Evolutionary conservation across 2,797 vertebrate species (phyloP), one percentile per base, ranked within the genome.

Genomic region (Cynopterus sphinx): DNA sequence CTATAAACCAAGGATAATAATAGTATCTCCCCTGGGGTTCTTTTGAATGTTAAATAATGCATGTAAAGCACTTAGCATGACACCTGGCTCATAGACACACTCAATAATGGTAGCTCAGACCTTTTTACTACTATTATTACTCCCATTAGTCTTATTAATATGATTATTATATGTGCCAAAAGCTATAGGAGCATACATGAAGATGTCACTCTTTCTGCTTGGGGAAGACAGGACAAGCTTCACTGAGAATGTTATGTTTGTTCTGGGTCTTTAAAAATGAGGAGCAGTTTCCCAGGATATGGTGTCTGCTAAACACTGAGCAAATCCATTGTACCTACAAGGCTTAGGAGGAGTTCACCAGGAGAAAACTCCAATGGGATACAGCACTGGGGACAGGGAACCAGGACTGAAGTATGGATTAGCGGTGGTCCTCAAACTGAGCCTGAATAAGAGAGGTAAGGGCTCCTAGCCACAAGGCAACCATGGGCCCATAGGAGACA

Each of bases 41-140:
- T 95, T 87, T 91, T 74, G 89, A 93, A 71, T 59, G 36, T 91
- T 97, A 89, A 96, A 92, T 97, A 96, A 96, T 95, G 91, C 93
- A 97, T 95, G 61, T 22, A 84, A 95, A 81, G 43, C 61, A 71
- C 86, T 81, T 61, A 75, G 89, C 86, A 61, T 57, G 53, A 94
- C 93, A 96, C 93, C 94, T 90, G 87, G 83, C 63, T 91, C 83
- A 68, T 7, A 84, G 95, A 86, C 65, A 89, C 55, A 31, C 81
- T 67, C 51, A 75, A 28, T 67, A 75, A 39, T 39, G n/a, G 70
- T 68, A 89, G 86, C 81, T 83, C 55, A 67, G 70, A 85, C 70
- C 79, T 93, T 91, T 78, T 74, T 67, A 57, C 63, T 71, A 7
- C 77, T 53, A 10, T 67, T 31, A 61, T 55, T 84, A 43, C 39